phyloP scores from a whole-genome alignment of 1,140 invertebrate species.

The Drosophila virilis region DNA sequence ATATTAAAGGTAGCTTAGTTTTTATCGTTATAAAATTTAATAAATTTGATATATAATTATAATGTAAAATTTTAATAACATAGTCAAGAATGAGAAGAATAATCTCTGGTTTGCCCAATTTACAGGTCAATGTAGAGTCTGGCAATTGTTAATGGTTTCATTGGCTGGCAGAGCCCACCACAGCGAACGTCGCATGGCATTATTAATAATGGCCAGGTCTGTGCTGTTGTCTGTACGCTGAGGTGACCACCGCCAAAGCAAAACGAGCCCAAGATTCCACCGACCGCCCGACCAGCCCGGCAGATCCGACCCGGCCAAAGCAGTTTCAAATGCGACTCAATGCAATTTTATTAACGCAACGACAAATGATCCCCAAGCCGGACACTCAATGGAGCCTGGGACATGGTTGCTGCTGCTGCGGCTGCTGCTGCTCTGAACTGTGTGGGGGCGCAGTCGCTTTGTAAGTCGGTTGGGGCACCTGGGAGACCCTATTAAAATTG shows the following conservation, averaged over 20 bases:
- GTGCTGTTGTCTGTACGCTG: constrained; percentile 35
- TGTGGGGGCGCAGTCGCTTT: constrained; percentile 30
- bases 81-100: no score
- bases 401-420: constrained; percentile 10
- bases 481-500: constrained; percentile 82
- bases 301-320: constrained; percentile 58
- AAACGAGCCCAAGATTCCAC: constrained; percentile 21
- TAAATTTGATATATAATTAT: no score
- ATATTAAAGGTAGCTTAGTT: no score
- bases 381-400: constrained; percentile 29
- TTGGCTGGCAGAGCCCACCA: constrained; percentile 30
- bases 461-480: constrained; percentile 32
- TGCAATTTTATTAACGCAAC: constrained; percentile 84
- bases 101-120: background rate
- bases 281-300: background rate
- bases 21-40: no score
- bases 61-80: no score
- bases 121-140: constrained; percentile 2
- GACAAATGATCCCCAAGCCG: constrained; percentile 74
- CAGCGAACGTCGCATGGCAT: constrained; percentile 56
- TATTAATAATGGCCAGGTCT: constrained; percentile 73
- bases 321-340: constrained; percentile 81
- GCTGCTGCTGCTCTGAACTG: constrained; percentile 19
- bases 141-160: background rate
- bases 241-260: constrained; percentile 47